These are phyloP conservation scores for Hyla sarda DNA, from an alignment of 2,113 vertebrate genomes.

Conservation along the genomic window DNA sequence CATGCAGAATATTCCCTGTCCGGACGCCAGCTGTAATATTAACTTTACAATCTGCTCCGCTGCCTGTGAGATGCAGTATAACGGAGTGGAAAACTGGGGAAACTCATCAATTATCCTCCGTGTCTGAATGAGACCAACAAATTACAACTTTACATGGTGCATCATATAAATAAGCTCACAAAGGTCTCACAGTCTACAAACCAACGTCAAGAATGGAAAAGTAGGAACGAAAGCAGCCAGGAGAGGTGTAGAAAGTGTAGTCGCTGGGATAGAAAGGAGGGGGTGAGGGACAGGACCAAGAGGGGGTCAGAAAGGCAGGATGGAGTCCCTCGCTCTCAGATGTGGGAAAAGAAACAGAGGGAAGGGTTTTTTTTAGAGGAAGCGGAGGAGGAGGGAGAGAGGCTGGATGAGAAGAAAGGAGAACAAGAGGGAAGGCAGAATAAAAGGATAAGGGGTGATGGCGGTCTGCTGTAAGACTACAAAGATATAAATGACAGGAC, in stretches of 20 bases:
- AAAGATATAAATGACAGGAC: neutral
- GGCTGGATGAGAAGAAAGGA: neutral
- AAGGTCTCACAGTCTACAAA: slow-evolving; percentile 6
- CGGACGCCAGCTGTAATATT: slow-evolving; percentile 41
- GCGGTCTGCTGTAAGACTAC: neutral
- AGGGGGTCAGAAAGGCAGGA: neutral
- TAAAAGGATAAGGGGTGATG: neutral
- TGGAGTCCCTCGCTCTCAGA: neutral
- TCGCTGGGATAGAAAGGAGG: neutral
- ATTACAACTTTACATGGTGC: neutral
- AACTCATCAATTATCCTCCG: slow-evolving; percentile 2
- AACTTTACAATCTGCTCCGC: slow-evolving; percentile 16
- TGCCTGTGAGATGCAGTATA: neutral
- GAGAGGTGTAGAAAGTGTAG: neutral
- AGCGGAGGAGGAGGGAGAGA: neutral
- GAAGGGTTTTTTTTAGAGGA: neutral
- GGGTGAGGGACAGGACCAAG: neutral
- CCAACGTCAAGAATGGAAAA: neutral
- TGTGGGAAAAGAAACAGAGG: neutral
- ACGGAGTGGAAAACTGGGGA: slow-evolving; percentile 20
- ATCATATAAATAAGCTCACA: neutral
- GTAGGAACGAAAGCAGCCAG: neutral
- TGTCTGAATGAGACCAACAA: neutral
- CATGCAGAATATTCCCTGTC: slow-evolving; percentile 46
- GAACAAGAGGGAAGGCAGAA: neutral